Evolutionary conservation across 2,113 vertebrate species (phyloP), one percentile per base, ranked within the genome.

Genomic region (Athene cunicularia): DNA sequence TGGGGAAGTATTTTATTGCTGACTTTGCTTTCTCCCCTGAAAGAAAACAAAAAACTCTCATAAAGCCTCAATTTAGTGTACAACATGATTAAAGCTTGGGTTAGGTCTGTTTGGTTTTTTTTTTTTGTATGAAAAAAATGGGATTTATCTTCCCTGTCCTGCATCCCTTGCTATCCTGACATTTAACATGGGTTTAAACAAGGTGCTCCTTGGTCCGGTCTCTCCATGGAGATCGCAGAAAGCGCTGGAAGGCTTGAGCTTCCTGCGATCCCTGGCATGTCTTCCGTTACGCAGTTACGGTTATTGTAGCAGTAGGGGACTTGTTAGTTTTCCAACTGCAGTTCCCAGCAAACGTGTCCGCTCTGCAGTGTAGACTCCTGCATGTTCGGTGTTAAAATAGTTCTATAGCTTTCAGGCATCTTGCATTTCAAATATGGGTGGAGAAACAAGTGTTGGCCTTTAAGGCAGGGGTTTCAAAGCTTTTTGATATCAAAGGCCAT

Each of bases 271-370:
- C 91, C 97, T 97, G 96, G 96, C 96, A 97, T 16, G 71, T 93
- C 94, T 97, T 97, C 89, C 93, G 15, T 97, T 97, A 95, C 45
- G 86, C 81, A 92, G 94, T 86, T 68, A 73, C 4, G 94, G 95
- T 95, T 97, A 58, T 97, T 97, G 80, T 95, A 97, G 94, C 95
- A 97, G 94, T 95, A 91, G 96, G 96, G 95, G 96, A 90, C 84
- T 93, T 97, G 95, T 96, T 97, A 97, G 97, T 95, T 95, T 95
- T 96, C 96, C 94, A 97, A 64, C 91, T 70, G 95, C 96, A 91
- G 89, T 95, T 96, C 96, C 95, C 86, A 94, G 96, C 9, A 2
- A 96, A 62, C 1, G 88, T 91, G 94, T 95, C 86, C 4, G 76
- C 94, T 96, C 95, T 66, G 96, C 4, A 1, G 56, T 81, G 76